These are phyloP conservation scores for Pluvialis apricaria DNA, from an alignment of 2,113 vertebrate genomes.

Conservation along the genomic window DNA sequence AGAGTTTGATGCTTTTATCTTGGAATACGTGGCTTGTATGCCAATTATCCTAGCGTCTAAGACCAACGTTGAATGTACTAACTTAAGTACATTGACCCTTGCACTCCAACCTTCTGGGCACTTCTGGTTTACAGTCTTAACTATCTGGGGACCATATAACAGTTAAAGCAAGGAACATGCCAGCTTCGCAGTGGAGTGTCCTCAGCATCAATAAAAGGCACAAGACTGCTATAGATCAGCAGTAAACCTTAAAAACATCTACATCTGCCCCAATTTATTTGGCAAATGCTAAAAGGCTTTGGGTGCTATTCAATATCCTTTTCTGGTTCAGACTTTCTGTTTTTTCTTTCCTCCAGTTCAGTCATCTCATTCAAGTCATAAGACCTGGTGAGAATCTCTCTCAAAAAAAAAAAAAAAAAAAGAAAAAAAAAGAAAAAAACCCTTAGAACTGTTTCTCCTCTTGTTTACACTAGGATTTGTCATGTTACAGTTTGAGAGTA, in stretches of 20 bases:
- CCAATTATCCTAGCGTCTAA: background rate
- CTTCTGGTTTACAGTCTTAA: conserved; percentile 28
- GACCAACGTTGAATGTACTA: background rate
- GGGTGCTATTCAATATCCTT: background rate
- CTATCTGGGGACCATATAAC: background rate
- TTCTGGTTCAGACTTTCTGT: background rate
- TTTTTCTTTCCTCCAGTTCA: background rate
- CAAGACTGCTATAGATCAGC: background rate
- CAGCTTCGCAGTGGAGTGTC: background rate
- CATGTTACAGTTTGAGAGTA: background rate
- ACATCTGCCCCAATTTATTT: background rate
- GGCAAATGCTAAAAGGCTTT: background rate
- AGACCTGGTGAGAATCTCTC: background rate
- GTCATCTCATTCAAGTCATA: background rate
- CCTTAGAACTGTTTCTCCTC: background rate
- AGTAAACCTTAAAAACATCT: background rate
- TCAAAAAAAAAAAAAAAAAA: background rate
- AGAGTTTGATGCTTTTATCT: background rate
- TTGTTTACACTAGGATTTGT: background rate
- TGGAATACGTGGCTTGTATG: conserved; percentile 10
- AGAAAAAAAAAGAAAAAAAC: no score
- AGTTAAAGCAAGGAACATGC: background rate
- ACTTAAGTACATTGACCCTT: conserved; percentile 40
- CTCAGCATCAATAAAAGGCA: background rate
- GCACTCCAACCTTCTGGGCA: conserved; percentile 17